phyloP scores from a whole-genome alignment of 2,113 vertebrate genomes.

The Chiloscyllium plagiosum region DNA sequence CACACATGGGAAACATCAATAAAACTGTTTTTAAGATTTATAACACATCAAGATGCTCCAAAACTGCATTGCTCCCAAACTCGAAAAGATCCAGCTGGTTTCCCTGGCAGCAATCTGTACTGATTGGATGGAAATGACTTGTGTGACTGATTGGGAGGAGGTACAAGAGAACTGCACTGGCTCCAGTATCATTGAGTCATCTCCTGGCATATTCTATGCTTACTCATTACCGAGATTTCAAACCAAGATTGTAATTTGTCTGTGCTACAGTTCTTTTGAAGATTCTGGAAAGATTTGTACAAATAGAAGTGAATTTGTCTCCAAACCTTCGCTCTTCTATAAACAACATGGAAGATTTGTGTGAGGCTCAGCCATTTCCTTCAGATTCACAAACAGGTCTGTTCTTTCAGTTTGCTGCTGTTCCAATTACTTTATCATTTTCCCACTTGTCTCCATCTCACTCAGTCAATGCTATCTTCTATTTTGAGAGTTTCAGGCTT shows the following conservation, averaged over 20 bases:
- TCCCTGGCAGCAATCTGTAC: neutral
- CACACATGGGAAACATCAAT: constrained; percentile 6
- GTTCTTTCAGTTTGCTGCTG: neutral
- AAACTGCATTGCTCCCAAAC: constrained; percentile 1
- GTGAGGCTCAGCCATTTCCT: neutral
- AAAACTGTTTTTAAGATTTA: constrained; percentile 11
- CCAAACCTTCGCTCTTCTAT: neutral
- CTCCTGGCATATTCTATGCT: neutral
- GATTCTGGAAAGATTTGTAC: neutral
- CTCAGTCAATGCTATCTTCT: neutral
- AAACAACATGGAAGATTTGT: neutral
- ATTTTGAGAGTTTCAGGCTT: too few species aligned
- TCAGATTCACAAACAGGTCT: neutral
- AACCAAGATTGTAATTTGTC: neutral
- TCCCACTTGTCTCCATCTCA: neutral
- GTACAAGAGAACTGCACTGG: neutral
- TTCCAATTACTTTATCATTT: neutral
- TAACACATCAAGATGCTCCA: constrained; percentile 14
- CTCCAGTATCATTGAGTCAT: constrained; percentile 7
- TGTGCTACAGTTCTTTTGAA: neutral
- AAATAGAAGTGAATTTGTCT: neutral
- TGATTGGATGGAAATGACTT: constrained; percentile 7
- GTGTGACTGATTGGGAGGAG: neutral
- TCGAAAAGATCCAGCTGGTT: neutral
- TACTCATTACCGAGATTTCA: neutral